Conservation (phyloP, 1,140 invertebrate genomes). For the Polypedilum vanderplanki region DNA sequence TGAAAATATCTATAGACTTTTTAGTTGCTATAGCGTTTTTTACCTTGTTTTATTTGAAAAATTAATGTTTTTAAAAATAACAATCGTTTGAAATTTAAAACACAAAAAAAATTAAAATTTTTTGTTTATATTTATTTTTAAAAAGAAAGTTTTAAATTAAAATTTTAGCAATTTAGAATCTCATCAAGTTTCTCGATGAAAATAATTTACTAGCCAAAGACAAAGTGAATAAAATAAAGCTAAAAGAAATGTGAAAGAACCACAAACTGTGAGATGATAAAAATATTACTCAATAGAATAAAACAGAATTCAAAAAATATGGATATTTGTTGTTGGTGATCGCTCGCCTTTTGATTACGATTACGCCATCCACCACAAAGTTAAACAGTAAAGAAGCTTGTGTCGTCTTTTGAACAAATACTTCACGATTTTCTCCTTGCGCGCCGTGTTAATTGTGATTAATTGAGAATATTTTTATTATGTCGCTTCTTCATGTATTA, state of each 20-base stretch:
- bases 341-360: not conserved
- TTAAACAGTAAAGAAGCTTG: not conserved
- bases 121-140: too few relatives aligned
- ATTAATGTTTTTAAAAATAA: too few relatives aligned
- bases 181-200: too few relatives aligned
- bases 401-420: not conserved
- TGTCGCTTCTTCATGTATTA: not conserved
- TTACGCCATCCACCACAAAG: not conserved
- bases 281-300: not conserved
- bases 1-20: not conserved
- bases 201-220: too few relatives aligned
- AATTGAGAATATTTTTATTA: conserved; percentile 11
- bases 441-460: conserved; percentile 22
- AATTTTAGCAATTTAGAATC: too few relatives aligned
- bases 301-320: conserved; percentile 3
- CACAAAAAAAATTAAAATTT: too few relatives aligned
- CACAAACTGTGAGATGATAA: not conserved
- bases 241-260: not conserved
- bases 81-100: too few relatives aligned
- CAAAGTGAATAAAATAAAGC: too few relatives aligned
- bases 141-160: too few relatives aligned
- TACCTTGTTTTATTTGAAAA: too few relatives aligned
- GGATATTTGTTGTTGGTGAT: not conserved
- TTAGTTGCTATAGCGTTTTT: too few relatives aligned
- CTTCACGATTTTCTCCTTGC: not conserved